Evolutionary conservation across 2,888 invertebrate genomes (phyloP).

Genomic region (Nycteola revayana): DNA sequence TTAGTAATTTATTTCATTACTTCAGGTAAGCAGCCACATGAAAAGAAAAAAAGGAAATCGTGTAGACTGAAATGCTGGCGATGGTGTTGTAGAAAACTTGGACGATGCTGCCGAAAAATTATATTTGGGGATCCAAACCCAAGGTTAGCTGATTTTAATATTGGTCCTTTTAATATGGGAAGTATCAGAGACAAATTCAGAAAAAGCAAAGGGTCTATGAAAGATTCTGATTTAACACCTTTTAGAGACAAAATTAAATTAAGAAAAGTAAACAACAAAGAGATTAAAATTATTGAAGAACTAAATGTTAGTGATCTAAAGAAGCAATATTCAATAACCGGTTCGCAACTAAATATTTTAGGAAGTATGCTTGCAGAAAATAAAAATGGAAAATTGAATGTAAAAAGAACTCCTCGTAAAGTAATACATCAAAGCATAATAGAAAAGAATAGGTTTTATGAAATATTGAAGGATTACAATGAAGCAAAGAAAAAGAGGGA

Average conservation of each 20-base stretch:
- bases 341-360: constrained; percentile 5
- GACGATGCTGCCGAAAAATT: constrained; percentile 34
- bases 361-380: constrained; percentile 7
- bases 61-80: constrained; percentile 30
- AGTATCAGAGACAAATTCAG: constrained; percentile 32
- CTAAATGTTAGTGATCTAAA: constrained; percentile 6
- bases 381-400: constrained; percentile 4
- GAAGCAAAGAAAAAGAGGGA: constrained; percentile 9
- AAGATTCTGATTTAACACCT: neutral
- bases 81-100: constrained; percentile 32
- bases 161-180: constrained; percentile 33
- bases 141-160: constrained; percentile 33
- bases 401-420: constrained; percentile 3
- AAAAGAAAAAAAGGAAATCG: constrained; percentile 17
- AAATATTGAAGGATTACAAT: constrained; percentile 9
- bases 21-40: too few species aligned
- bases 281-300: constrained; percentile 5
- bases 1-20: too few species aligned
- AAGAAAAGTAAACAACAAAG: constrained; percentile 3
- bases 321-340: constrained; percentile 9
- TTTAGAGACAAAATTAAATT: constrained; percentile 9
- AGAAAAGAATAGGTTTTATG: constrained; percentile 5
- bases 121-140: constrained; percentile 34
- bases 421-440: neutral
- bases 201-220: constrained; percentile 6